Conservation (phyloP, 2,113 vertebrate genomes). For the Lampris megalopsis region DNA sequence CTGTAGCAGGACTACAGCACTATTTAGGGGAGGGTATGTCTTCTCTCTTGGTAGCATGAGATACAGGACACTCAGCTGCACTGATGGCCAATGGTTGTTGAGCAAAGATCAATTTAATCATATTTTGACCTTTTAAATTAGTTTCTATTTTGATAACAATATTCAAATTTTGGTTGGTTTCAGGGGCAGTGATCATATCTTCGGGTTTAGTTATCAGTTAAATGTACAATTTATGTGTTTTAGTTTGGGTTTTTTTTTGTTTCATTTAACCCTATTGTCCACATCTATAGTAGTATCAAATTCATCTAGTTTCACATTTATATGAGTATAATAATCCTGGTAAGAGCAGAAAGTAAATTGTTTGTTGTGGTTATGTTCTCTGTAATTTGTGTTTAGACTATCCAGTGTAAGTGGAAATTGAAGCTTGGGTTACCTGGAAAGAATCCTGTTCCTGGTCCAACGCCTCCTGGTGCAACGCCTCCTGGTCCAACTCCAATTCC, state of each 20-base stretch:
- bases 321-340: neutral
- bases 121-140: too few species aligned
- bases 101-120: too few species aligned
- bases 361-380: constrained; percentile 31
- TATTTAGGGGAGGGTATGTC: too few species aligned
- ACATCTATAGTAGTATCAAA: constrained; percentile 4
- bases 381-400: constrained; percentile 26
- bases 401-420: constrained; percentile 20
- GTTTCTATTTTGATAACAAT: too few species aligned
- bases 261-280: neutral
- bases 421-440: constrained; percentile 77
- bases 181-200: neutral
- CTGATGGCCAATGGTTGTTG: too few species aligned
- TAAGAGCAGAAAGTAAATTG: constrained; percentile 38
- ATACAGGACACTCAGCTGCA: too few species aligned
- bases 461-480: constrained; percentile 61
- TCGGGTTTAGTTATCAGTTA: neutral
- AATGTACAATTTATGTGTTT: neutral
- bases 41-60: too few species aligned
- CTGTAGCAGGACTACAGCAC: too few species aligned
- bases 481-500: constrained; percentile 57
- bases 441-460: constrained; percentile 69
- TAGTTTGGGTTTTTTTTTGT: constrained; percentile 5
- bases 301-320: neutral
- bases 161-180: too few species aligned